Percentiles rank a stretch among this genome's conserved stretches.
Conservation (phyloP, 2,113 vertebrate species). For the Laticauda laticaudata region DNA sequence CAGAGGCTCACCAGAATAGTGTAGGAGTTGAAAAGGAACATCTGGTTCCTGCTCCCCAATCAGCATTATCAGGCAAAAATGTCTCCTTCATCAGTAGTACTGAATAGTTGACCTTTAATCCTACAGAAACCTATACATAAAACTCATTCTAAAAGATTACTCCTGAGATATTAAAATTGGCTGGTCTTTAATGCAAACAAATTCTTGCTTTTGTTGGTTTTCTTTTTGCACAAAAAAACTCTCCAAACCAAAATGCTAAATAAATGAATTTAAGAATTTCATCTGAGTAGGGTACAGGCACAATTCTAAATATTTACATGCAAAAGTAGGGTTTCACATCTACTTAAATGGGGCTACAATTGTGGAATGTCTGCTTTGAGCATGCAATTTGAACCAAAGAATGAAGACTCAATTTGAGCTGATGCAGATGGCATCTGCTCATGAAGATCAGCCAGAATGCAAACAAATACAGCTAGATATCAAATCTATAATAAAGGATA, state of each 20-base stretch:
- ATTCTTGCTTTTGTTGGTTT: not conserved
- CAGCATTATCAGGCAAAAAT: not conserved
- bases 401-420: constrained; percentile 71
- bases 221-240: not conserved
- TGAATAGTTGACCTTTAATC: not conserved
- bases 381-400: constrained; percentile 32
- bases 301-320: not conserved
- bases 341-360: not conserved
- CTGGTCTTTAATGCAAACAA: not conserved
- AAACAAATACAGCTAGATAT: constrained; percentile 55
- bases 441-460: constrained; percentile 46
- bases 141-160: not conserved
- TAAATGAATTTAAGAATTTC: not conserved
- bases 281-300: not conserved
- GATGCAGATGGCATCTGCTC: constrained; percentile 57
- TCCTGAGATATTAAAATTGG: not conserved
- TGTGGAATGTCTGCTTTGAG: not conserved
- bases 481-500: constrained; percentile 61
- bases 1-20: not conserved
- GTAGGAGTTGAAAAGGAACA: not conserved
- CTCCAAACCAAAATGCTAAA: not conserved
- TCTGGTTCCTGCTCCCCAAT: not conserved
- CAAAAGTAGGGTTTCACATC: not conserved
- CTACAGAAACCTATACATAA: not conserved
- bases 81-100: not conserved